phyloP scores from a whole-genome alignment of 2,797 vertebrate species.

The Delichon dasypus region DNA sequence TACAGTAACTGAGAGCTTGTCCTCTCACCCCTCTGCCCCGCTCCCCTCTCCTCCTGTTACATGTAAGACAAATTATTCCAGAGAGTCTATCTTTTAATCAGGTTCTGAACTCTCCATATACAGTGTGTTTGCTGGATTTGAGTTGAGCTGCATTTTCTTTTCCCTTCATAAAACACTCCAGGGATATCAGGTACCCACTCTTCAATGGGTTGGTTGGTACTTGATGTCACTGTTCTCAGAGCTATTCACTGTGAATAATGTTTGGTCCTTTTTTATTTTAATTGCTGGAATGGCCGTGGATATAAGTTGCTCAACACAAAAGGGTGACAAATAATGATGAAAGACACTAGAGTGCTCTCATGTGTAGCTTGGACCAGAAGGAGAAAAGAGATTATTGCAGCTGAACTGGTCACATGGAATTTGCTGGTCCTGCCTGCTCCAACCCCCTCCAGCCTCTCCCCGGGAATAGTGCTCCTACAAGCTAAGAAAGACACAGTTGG shows the following conservation, averaged over 20 bases:
- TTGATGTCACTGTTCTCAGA: slow-evolving; percentile 73
- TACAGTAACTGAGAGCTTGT: slow-evolving; percentile 9
- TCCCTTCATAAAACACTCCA: slow-evolving; percentile 63
- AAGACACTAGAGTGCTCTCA: slow-evolving; percentile 83
- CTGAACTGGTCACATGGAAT: slow-evolving; percentile 83
- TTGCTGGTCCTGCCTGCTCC: slow-evolving; percentile 68
- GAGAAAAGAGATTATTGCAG: slow-evolving; percentile 86
- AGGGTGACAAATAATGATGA: slow-evolving; percentile 84
- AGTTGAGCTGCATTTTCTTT: slow-evolving; percentile 45
- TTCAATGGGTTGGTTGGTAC: slow-evolving; percentile 72
- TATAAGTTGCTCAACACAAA: slow-evolving; percentile 83
- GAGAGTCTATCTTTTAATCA: slow-evolving; percentile 61
- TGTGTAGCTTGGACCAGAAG: slow-evolving; percentile 80
- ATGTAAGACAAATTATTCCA: slow-evolving; percentile 3
- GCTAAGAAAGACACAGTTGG: slow-evolving; percentile 68
- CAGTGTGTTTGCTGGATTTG: slow-evolving; percentile 50
- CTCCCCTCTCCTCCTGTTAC: background rate
- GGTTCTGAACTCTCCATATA: slow-evolving; percentile 47
- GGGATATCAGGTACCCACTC: slow-evolving; percentile 73
- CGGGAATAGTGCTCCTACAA: slow-evolving; percentile 61
- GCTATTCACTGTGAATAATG: slow-evolving; percentile 75
- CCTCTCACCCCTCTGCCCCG: background rate
- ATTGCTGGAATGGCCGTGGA: slow-evolving; percentile 81
- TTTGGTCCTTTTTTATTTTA: slow-evolving; percentile 81
- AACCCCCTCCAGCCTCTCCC: slow-evolving; percentile 60